A percentile compares a stretch with the other conserved stretches of the same genome.
Evolutionary conservation across 92 coral and sea anemone species (phyloP).

Genomic region (Epizoanthus rinbou): DNA sequence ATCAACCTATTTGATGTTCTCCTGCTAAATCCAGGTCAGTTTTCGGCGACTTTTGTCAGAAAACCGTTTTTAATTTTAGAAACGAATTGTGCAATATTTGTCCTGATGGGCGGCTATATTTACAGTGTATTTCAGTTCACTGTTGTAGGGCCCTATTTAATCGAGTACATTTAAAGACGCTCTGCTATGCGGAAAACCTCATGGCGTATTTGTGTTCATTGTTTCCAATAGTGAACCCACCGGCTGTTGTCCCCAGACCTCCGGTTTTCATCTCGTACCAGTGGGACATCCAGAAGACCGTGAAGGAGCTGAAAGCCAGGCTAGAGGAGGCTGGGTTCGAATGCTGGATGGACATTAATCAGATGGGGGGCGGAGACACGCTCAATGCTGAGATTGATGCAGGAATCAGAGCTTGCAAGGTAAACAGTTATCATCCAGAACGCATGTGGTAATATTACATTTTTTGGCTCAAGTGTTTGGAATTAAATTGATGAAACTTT

Average conservation of each 20-base stretch:
- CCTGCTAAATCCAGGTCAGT: not conserved
- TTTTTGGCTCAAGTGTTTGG: too few species aligned
- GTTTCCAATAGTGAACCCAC: not conserved
- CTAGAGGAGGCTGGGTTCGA: slow-evolving; percentile 59
- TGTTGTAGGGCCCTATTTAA: too few species aligned
- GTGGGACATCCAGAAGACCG: slow-evolving; percentile 61
- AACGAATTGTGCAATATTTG: too few species aligned
- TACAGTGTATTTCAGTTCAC: too few species aligned
- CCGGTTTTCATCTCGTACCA: slow-evolving; percentile 70
- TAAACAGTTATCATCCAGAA: slow-evolving; percentile 6
- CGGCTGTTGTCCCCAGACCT: slow-evolving; percentile 21
- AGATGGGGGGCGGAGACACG: slow-evolving; percentile 71
- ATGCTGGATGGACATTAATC: slow-evolving; percentile 75
- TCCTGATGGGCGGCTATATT: too few species aligned
- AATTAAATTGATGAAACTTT: too few species aligned
- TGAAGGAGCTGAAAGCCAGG: slow-evolving; percentile 45
- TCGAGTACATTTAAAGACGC: too few species aligned
- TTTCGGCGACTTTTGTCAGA: not conserved
- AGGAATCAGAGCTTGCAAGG: slow-evolving; percentile 69
- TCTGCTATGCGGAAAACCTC: too few species aligned
- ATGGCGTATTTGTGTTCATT: not conserved
- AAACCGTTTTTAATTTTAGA: too few species aligned
- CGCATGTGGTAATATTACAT: not conserved
- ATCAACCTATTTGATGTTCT: not conserved
- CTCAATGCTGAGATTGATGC: slow-evolving; percentile 63